A percentile compares a stretch with the other conserved stretches of the same genome.
Conservation (phyloP, 2,113 vertebrate species). For the Rattus rattus region DNA sequence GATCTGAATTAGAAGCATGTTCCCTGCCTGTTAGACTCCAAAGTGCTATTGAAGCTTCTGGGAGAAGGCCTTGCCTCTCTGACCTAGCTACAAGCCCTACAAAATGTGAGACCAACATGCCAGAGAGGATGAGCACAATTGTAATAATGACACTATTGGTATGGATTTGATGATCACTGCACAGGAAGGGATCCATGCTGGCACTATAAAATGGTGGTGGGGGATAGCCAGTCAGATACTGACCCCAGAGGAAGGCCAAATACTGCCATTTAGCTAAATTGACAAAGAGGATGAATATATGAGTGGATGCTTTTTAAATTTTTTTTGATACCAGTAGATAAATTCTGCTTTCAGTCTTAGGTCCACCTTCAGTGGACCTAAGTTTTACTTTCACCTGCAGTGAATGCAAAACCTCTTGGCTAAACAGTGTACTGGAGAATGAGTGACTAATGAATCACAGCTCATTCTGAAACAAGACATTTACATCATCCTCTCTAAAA, state of each 20-base stretch:
- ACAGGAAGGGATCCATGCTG: neutral
- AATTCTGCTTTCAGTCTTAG: neutral
- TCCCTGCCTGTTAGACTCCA: neutral
- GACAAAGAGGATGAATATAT: neutral
- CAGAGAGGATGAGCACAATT: neutral
- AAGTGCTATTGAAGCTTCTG: neutral
- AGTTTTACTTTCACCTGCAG: neutral
- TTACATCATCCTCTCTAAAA: neutral
- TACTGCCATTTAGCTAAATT: neutral
- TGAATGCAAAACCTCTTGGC: neutral
- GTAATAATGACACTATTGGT: neutral
- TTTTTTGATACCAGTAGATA: neutral
- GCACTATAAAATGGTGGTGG: neutral
- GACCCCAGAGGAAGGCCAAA: neutral
- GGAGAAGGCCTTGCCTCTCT: neutral
- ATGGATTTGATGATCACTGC: neutral
- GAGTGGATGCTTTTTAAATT: neutral
- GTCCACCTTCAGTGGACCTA: too few relatives aligned
- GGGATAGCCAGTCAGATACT: neutral
- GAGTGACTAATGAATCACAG: neutral
- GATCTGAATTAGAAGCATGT: neutral
- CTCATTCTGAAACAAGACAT: neutral
- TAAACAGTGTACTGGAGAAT: too few relatives aligned
- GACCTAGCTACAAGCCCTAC: neutral
- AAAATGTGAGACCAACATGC: neutral